Evolutionary conservation across 2,113 vertebrate species (phyloP).

Genomic region (Tragelaphus buxtoni): DNA sequence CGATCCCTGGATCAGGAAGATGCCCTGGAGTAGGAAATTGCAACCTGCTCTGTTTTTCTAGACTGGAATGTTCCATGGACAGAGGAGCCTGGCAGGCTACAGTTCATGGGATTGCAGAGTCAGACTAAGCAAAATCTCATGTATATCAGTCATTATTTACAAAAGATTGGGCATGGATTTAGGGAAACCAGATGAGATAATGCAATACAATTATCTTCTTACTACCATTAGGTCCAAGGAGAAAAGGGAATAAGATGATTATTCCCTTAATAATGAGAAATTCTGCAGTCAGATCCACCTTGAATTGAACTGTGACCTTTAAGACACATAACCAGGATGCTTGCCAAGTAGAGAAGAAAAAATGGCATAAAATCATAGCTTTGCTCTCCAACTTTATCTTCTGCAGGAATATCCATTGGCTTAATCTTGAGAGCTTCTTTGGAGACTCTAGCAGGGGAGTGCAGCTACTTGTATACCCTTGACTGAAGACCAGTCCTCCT

Average conservation of each 20-base stretch:
- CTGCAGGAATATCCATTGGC: background rate
- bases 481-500: background rate
- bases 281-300: background rate
- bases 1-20: background rate
- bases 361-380: background rate
- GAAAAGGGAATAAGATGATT: background rate
- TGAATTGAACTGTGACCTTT: background rate
- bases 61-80: background rate
- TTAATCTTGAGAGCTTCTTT: background rate
- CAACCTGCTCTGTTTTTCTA: background rate
- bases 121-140: background rate
- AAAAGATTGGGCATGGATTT: background rate
- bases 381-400: background rate
- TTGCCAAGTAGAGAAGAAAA: background rate
- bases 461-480: background rate
- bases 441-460: background rate
- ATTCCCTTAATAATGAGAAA: background rate
- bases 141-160: background rate
- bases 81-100: background rate
- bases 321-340: background rate
- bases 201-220: background rate
- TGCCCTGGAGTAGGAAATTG: background rate
- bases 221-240: background rate
- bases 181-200: background rate
- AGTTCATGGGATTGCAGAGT: background rate